Conservation (phyloP, 2,888 invertebrate genomes). For the Dicyrtomina minuta region DNA sequence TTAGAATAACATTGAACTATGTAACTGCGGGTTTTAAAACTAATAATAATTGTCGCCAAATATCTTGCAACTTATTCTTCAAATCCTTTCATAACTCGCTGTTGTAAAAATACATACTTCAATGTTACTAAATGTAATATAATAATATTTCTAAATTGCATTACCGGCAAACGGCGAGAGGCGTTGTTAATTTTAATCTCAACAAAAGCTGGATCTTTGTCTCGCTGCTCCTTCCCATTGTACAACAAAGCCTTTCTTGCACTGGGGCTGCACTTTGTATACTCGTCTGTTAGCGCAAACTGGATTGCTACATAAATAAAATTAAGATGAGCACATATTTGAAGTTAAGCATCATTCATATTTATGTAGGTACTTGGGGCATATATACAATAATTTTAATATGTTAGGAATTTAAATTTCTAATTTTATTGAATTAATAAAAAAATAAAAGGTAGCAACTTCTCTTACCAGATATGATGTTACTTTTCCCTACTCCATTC, state of each 20-base stretch:
- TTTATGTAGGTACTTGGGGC: too few species aligned
- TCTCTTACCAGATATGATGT: too few species aligned
- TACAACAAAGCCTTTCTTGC: slow-evolving; percentile 28
- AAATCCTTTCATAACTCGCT: background rate
- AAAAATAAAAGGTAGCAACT: too few species aligned
- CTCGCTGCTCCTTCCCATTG: slow-evolving; percentile 16
- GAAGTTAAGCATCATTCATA: too few species aligned
- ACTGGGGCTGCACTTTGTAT: slow-evolving; percentile 20
- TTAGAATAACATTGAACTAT: background rate
- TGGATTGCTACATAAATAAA: slow-evolving; percentile 37
- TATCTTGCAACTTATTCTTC: too few species aligned
- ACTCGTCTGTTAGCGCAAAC: slow-evolving; percentile 40
- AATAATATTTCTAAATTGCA: background rate
- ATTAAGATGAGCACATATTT: too few species aligned
- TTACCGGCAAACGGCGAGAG: slow-evolving; percentile 36
- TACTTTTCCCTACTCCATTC: too few species aligned
- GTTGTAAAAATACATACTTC: too few species aligned
- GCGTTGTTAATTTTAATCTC: slow-evolving; percentile 45
- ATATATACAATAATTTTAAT: too few species aligned
- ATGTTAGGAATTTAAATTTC: too few species aligned
- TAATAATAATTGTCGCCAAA: background rate
- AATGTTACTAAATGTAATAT: too few species aligned
- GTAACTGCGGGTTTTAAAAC: background rate
- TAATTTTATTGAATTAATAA: too few species aligned
- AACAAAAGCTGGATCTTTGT: slow-evolving; percentile 36